Evolutionary conservation across 2,888 invertebrate genomes (phyloP).

Genomic region (Eilema caniola): DNA sequence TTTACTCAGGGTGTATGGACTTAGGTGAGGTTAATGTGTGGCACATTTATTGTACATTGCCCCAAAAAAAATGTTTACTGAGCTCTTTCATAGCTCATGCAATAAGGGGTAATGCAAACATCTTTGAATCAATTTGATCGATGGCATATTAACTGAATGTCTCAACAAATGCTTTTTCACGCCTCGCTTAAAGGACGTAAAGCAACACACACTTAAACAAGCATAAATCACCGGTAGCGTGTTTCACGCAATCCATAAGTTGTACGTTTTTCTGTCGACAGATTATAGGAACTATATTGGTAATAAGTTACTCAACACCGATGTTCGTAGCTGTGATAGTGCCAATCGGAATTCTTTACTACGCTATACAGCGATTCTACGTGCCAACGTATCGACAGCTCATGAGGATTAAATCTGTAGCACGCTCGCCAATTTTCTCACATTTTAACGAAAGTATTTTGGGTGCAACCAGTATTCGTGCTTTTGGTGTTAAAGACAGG

Average conservation of each 20-base stretch:
- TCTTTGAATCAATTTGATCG: no score
- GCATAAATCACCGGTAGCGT: no score
- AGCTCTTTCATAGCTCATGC: no score
- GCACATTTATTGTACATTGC: no score
- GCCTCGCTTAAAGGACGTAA: no score
- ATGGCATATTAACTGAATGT: no score
- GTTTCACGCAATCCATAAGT: no score
- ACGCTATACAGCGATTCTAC: slow-evolving; percentile 97
- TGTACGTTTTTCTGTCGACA: slow-evolving; percentile 62
- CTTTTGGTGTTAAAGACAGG: slow-evolving; percentile 92
- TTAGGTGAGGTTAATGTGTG: no score
- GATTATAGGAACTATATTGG: slow-evolving; percentile 94
- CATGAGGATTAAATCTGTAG: slow-evolving; percentile 97
- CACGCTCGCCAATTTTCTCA: slow-evolving; percentile 98
- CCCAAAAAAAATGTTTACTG: no score
- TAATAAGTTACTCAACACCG: slow-evolving; percentile 95
- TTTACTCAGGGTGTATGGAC: slow-evolving; percentile 12
- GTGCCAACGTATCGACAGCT: slow-evolving; percentile 97
- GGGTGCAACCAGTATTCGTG: slow-evolving; percentile 94
- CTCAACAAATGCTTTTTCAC: no score
- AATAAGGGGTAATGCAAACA: no score
- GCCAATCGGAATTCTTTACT: slow-evolving; percentile 93
- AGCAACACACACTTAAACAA: no score
- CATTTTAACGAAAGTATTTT: slow-evolving; percentile 98
- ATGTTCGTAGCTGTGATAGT: slow-evolving; percentile 92